phyloP scores from a whole-genome alignment of 2,113 vertebrate species.

The Scortum barcoo region DNA sequence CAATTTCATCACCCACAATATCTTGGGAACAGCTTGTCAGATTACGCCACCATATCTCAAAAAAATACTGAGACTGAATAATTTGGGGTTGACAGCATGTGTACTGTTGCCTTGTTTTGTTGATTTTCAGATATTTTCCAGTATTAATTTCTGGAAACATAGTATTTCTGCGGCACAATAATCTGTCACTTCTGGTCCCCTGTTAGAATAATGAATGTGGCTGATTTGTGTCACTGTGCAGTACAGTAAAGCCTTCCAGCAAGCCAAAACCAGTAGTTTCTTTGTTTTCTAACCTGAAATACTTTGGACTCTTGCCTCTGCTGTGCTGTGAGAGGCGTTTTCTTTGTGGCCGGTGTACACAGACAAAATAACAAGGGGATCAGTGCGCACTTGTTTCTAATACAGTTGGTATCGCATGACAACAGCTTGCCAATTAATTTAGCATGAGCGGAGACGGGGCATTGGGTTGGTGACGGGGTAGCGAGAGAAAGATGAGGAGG shows the following conservation, averaged over 20 bases:
- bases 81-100: rapidly evolving
- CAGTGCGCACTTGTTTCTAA: conserved; percentile 32
- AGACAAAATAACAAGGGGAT: conserved; percentile 23
- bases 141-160: background rate
- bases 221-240: background rate
- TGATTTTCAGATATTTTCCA: background rate
- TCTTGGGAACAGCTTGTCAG: background rate
- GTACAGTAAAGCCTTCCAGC: background rate
- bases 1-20: background rate
- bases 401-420: conserved; percentile 33
- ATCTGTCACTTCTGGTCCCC: background rate
- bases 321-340: background rate
- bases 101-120: background rate
- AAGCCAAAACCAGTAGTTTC: no score
- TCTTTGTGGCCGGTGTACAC: background rate
- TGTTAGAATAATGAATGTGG: background rate
- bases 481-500: background rate
- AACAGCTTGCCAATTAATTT: conserved; percentile 71
- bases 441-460: conserved; percentile 39
- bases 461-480: conserved; percentile 22
- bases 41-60: background rate
- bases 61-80: background rate
- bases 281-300: background rate
- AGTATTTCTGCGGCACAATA: background rate
- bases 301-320: conserved; percentile 4